Conservation (phyloP, 1,140 invertebrate genomes). For the Mya arenaria region DNA sequence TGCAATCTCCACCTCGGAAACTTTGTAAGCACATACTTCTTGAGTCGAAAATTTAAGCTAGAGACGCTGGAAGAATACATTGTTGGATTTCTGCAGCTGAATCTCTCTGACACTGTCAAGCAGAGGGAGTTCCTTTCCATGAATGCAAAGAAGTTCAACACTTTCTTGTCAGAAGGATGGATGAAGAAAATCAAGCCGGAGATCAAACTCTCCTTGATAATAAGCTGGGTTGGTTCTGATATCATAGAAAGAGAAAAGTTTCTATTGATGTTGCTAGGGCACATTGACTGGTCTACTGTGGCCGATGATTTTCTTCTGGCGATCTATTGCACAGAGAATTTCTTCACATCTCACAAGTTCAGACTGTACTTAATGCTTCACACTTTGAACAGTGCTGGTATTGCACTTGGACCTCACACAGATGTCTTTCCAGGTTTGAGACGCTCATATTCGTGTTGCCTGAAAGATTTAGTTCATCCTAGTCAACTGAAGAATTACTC, state of each 20-base stretch:
- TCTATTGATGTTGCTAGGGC: conserved; percentile 68
- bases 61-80: conserved; percentile 81
- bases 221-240: conserved; percentile 74
- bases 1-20: conserved; percentile 85
- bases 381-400: conserved; percentile 83
- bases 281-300: conserved; percentile 74
- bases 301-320: conserved; percentile 74
- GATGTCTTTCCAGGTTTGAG: conserved; percentile 82
- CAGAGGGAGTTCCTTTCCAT: conserved; percentile 81
- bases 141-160: conserved; percentile 74
- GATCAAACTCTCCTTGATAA: conserved; percentile 75
- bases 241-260: conserved; percentile 70
- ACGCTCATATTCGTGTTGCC: conserved; percentile 78
- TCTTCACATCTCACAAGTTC: conserved; percentile 75
- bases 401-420: conserved; percentile 83
- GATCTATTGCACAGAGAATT: conserved; percentile 76
- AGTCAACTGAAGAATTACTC: conserved; percentile 59
- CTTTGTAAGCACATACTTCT: conserved; percentile 84
- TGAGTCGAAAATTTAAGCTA: conserved; percentile 84
- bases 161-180: conserved; percentile 73
- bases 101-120: conserved; percentile 82
- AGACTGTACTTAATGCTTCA: conserved; percentile 84
- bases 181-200: conserved; percentile 72
- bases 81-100: conserved; percentile 82
- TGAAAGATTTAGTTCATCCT: conserved; percentile 66